A percentile compares a stretch with the other conserved stretches of the same genome.
These are phyloP conservation scores for Atopsyche davidsoni DNA, from an alignment of 1,140 invertebrate genomes.

Conservation along the genomic window DNA sequence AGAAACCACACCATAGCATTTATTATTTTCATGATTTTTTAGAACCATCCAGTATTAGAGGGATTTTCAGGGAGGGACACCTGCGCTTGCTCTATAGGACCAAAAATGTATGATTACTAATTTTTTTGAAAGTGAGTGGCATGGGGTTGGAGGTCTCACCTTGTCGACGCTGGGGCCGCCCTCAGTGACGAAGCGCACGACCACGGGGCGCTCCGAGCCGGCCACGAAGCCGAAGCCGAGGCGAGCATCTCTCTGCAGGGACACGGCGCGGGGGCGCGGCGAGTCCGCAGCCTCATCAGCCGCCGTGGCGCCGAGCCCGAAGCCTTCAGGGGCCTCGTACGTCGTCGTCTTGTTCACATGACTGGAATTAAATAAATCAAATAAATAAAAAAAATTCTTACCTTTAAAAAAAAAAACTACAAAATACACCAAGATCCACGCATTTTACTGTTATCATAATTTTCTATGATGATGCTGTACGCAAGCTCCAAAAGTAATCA, in stretches of 20 bases:
- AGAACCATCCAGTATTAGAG: no score
- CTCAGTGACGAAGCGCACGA: slow-evolving; percentile 80
- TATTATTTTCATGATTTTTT: no score
- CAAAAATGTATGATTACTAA: no score
- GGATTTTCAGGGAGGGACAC: no score
- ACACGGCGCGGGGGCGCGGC: slow-evolving; percentile 70
- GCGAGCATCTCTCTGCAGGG: slow-evolving; percentile 62
- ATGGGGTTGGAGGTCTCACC: slow-evolving; percentile 38
- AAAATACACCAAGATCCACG: no score
- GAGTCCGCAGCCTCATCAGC: slow-evolving; percentile 60
- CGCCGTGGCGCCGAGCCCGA: slow-evolving; percentile 41
- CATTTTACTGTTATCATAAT: no score
- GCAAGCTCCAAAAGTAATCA: no score
- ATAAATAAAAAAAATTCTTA: not conserved
- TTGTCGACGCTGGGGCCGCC: slow-evolving; percentile 85
- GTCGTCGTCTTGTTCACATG: slow-evolving; percentile 87
- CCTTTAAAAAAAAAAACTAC: no score
- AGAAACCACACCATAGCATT: no score
- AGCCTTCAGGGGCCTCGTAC: slow-evolving; percentile 64
- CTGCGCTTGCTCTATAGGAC: no score
- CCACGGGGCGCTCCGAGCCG: slow-evolving; percentile 83
- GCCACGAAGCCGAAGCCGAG: slow-evolving; percentile 91
- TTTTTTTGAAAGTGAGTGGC: no score
- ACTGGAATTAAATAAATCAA: slow-evolving; percentile 49
- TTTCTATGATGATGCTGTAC: no score